These are phyloP conservation scores for Alexandromys fortis DNA, from an alignment of 2,113 vertebrate genomes.

Conservation along the genomic window DNA sequence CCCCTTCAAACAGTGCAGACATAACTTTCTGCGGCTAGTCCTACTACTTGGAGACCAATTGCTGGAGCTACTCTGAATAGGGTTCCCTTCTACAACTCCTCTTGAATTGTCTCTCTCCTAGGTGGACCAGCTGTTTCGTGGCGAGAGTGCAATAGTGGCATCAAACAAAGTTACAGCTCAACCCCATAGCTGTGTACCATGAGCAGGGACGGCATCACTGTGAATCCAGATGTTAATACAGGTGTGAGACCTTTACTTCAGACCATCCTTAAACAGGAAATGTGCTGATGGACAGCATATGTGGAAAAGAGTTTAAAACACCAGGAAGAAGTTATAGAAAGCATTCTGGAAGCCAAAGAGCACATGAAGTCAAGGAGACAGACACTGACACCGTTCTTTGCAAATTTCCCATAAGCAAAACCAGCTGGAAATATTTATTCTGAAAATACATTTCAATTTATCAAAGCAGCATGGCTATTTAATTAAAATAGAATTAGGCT, in stretches of 20 bases:
- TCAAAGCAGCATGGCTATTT: slow-evolving; percentile 6
- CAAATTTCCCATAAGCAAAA: slow-evolving; percentile 31
- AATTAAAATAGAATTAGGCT: slow-evolving; percentile 14
- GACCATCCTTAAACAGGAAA: background rate
- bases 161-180: background rate
- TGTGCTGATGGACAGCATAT: background rate
- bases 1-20: background rate
- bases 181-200: background rate
- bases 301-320: slow-evolving; percentile 4
- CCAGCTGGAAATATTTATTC: slow-evolving; percentile 8
- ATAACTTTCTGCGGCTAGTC: background rate
- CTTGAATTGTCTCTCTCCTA: background rate
- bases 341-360: background rate
- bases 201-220: background rate
- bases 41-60: background rate
- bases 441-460: slow-evolving; percentile 31
- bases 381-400: background rate
- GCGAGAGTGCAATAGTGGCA: background rate
- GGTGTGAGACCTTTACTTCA: background rate
- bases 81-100: background rate
- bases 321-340: background rate
- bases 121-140: background rate
- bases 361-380: background rate
- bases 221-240: background rate
- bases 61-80: background rate